Evolutionary conservation across 1,140 invertebrate species (phyloP).

Genomic region (Habropoda laboriosa): DNA sequence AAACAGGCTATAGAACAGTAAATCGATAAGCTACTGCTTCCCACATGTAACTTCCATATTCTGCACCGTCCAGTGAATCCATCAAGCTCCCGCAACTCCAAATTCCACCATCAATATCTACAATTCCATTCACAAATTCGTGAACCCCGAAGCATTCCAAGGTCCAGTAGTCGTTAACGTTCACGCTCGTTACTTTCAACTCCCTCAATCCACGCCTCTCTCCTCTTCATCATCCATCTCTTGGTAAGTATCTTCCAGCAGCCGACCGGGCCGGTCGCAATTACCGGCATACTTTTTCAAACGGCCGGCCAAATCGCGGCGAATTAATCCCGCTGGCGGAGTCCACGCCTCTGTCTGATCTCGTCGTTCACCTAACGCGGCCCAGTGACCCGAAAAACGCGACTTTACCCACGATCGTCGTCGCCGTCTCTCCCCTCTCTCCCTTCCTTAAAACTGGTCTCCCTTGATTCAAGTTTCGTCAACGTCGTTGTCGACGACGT

Average conservation of each 20-base stretch:
- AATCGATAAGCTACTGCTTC: too few relatives aligned
- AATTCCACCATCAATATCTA: not conserved
- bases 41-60: too few relatives aligned
- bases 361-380: conserved; percentile 57
- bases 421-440: conserved; percentile 24
- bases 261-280: not conserved
- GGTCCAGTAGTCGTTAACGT: not conserved
- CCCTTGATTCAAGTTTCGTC: not conserved
- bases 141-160: not conserved
- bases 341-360: conserved; percentile 34
- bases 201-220: not conserved
- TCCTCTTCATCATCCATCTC: not conserved
- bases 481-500: not conserved
- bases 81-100: too few relatives aligned
- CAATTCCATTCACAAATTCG: not conserved
- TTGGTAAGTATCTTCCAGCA: not conserved
- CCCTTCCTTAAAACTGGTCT: conserved; percentile 3
- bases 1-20: too few relatives aligned
- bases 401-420: conserved; percentile 49
- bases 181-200: conserved; percentile 8
- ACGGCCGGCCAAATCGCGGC: conserved; percentile 19
- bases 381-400: conserved; percentile 73
- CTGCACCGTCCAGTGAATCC: too few relatives aligned
- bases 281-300: conserved; percentile 24
- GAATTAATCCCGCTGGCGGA: not conserved